Conservation (phyloP, 2,113 vertebrate species). For the Toxotes chatareus region DNA sequence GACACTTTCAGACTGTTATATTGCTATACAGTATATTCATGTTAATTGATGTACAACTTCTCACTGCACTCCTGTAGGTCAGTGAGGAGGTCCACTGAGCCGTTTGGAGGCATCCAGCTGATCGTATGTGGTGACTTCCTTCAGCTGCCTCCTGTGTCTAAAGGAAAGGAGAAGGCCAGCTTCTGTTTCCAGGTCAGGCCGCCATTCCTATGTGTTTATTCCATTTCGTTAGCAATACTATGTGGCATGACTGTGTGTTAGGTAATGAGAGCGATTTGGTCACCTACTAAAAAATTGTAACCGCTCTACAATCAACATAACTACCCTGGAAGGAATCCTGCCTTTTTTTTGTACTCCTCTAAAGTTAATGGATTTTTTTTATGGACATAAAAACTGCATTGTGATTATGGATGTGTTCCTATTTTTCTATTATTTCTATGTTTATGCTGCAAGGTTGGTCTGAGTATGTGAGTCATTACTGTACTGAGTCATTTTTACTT, state of each 20-base stretch:
- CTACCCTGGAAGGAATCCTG: neutral
- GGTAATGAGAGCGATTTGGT: neutral
- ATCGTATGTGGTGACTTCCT: constrained; percentile 97
- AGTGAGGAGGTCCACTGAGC: constrained; percentile 88
- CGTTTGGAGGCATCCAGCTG: constrained; percentile 97
- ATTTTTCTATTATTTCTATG: neutral
- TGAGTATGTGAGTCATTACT: neutral
- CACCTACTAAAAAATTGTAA: neutral
- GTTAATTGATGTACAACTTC: neutral
- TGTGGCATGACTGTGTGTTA: neutral
- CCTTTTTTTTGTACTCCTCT: neutral
- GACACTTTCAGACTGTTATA: neutral
- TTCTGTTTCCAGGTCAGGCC: constrained; percentile 95
- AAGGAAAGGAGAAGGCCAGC: constrained; percentile 85
- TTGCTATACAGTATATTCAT: neutral
- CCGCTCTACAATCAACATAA: neutral
- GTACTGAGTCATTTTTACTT: neutral
- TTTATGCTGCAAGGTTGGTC: neutral
- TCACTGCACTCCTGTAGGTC: constrained; percentile 78
- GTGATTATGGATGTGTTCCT: neutral
- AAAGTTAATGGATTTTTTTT: neutral
- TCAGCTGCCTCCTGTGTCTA: constrained; percentile 94
- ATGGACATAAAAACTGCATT: neutral
- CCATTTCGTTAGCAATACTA: neutral
- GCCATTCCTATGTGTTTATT: neutral